Base-by-base conservation (phyloP, 2,888 invertebrate genomes). In the Plusia festucae region DNA sequence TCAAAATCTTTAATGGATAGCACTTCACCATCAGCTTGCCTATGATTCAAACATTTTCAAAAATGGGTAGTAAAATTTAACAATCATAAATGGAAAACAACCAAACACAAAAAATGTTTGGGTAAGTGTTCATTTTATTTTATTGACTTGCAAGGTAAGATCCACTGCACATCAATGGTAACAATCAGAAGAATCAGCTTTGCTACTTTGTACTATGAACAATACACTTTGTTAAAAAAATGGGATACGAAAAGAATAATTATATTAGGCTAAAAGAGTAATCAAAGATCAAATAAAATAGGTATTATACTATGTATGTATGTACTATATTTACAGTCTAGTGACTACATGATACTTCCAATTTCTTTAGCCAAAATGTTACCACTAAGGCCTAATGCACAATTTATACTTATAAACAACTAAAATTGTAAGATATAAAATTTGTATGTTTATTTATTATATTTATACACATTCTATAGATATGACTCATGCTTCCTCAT, bases 1-100 rank as follows among this genome's bases (percentile, higher is more conserved):
- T 64, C 68, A 70, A 60, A 60, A 70, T 68, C 60, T n/a, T 58
- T 60, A 53, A 60, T 49, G 52, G 53, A 57, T 68, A 73, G 16
- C 7, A 16, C 40, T 63, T 46, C 34, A 60, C 11, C 7, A 56
- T 44, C n/a, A n/a, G 53, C 59, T 59, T 55, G 30, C n/a, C n/a
- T 6, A 40, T 9, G 16, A 7, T 54, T 40, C 15, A 22, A 40
- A 22, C 8, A 44, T 40, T 4, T 51, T 9, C 3, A 52, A 22
- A 4, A 6, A 13, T n/a, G 24, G 5, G 24, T 7, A n/a, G 5
- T 15, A 67, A 54, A 32, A 53, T 65, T 58, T 46, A n/a, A 11
- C 18, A 46, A 18, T 46, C 11, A 16, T 49, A 49, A 20, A 2
- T 40, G n/a, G 18, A 18, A 8, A 20, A 11, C 46, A 20, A 20